Conservation (phyloP, 2,113 vertebrate species). For the Catharus minimus region DNA sequence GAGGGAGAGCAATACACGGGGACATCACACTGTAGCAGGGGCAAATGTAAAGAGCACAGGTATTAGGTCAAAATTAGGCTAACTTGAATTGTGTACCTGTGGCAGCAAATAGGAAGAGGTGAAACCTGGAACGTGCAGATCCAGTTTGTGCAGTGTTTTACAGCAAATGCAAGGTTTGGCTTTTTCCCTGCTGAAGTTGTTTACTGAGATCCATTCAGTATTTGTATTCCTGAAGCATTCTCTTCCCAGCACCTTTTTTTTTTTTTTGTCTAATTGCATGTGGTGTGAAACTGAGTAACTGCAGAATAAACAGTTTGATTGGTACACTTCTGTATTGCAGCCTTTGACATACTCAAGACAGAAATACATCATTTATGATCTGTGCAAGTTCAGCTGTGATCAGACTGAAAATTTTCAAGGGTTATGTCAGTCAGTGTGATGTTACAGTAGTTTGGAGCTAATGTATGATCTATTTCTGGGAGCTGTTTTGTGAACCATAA, state of each 20-base stretch:
- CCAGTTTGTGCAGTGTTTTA: background rate
- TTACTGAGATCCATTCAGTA: background rate
- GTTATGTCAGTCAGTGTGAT: background rate
- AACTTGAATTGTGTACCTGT: background rate
- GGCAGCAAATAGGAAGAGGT: background rate
- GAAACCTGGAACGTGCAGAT: background rate
- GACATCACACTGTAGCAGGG: background rate
- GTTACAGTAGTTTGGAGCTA: background rate
- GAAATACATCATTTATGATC: background rate
- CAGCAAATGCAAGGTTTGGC: background rate
- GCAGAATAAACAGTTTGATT: background rate
- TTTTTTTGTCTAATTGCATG: background rate
- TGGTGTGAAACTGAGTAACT: background rate
- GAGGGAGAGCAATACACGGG: background rate
- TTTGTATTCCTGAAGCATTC: background rate
- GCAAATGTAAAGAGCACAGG: background rate
- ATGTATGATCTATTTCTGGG: background rate
- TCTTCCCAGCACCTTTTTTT: background rate
- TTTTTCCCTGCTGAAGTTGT: background rate
- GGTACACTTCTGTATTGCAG: background rate
- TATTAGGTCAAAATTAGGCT: background rate
- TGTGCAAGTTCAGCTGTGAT: background rate
- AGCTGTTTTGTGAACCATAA: background rate
- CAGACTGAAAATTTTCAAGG: background rate
- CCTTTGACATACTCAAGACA: background rate